A percentile compares a stretch with the other conserved stretches of the same genome.
Conservation (phyloP, 2,797 vertebrate genomes). For the Lophotriccus pileatus region DNA sequence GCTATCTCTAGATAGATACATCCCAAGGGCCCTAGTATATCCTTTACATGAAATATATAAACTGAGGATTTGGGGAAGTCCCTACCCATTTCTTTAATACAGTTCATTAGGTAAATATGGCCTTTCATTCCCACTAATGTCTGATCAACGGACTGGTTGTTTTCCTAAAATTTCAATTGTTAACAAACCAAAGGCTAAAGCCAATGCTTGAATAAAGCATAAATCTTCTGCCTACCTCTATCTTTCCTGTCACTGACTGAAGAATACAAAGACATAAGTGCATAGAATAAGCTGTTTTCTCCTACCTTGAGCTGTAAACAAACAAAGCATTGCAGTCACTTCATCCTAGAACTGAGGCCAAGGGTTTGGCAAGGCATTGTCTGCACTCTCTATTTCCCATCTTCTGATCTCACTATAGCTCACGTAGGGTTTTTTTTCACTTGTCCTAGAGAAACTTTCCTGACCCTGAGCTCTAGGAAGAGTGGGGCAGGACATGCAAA, state of each 20-base stretch:
- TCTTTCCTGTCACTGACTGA: background rate
- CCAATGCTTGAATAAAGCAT: background rate
- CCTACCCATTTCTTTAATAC: background rate
- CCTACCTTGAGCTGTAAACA: background rate
- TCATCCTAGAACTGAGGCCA: background rate
- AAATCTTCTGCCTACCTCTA: background rate
- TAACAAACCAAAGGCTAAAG: background rate
- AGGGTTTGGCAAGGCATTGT: background rate
- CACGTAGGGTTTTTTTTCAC: fast-evolving
- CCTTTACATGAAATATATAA: background rate
- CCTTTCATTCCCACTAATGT: background rate
- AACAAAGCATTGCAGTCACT: background rate
- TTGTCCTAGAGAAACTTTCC: background rate
- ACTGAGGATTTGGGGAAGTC: background rate
- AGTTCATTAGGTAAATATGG: background rate
- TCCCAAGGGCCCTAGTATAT: background rate
- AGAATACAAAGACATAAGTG: background rate
- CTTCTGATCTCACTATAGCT: background rate
- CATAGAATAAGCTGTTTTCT: background rate
- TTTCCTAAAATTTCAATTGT: background rate
- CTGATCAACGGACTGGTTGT: background rate
- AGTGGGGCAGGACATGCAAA: background rate
- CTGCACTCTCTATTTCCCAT: background rate
- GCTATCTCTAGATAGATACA: background rate
- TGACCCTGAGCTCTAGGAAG: background rate